A percentile compares a stretch with the other conserved stretches of the same genome.
phyloP scores from a whole-genome alignment of 2,797 vertebrate species.

The Potorous gilbertii region DNA sequence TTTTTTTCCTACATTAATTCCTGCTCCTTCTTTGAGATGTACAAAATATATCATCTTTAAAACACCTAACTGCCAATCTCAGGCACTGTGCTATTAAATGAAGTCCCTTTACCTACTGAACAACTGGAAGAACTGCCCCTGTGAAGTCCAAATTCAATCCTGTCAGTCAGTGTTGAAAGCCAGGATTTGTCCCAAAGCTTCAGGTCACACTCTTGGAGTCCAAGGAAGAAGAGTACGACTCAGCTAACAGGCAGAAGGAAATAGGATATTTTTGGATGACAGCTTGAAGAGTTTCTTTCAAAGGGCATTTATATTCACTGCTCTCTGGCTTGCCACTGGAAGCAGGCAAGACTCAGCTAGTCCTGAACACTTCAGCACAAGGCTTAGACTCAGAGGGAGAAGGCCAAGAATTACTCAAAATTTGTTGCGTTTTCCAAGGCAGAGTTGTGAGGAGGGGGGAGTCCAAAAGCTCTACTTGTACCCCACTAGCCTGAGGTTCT shows the following conservation, averaged over 20 bases:
- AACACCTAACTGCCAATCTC: not conserved
- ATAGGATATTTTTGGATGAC: not conserved
- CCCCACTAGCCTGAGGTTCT: slow-evolving; percentile 20
- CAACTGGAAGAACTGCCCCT: not conserved
- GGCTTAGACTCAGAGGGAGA: not conserved
- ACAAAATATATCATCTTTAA: slow-evolving; percentile 41
- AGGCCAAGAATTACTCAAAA: not conserved
- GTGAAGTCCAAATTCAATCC: not conserved
- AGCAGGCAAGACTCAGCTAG: fast-evolving
- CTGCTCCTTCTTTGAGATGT: slow-evolving; percentile 49
- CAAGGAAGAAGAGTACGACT: not conserved
- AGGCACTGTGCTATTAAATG: not conserved
- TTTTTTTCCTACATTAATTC: not conserved
- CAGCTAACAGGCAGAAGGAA: not conserved
- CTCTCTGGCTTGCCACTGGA: not conserved
- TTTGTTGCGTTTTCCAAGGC: not conserved
- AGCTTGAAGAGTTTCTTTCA: not conserved
- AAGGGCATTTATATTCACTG: not conserved
- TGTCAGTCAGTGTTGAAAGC: not conserved
- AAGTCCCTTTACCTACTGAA: not conserved
- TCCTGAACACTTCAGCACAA: not conserved
- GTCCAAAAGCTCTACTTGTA: slow-evolving; percentile 74
- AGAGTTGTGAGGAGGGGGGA: slow-evolving; percentile 1
- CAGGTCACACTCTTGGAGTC: not conserved
- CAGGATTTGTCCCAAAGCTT: not conserved